Percentiles rank a stretch among this genome's conserved stretches.
Evolutionary conservation across 2,888 invertebrate genomes (phyloP).

Genomic region (Phymatocera aterrima): DNA sequence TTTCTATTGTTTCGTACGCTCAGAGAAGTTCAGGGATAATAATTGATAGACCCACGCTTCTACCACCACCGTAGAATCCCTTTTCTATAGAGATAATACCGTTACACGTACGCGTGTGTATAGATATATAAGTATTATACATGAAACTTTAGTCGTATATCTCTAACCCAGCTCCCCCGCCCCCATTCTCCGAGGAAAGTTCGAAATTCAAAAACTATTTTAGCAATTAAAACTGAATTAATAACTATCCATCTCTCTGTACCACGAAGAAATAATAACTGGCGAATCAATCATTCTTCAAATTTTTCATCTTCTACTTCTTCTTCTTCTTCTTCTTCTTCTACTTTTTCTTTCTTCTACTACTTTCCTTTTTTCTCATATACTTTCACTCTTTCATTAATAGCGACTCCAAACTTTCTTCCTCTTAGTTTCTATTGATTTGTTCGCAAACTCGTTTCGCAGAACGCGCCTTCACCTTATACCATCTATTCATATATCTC

Average conservation of each 20-base stretch:
- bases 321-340: neutral
- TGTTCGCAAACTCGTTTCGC: conserved; percentile 19
- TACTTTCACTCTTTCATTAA: conserved; percentile 28
- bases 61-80: neutral
- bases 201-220: neutral
- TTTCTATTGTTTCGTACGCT: conserved; percentile 36
- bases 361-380: neutral
- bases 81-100: conserved; percentile 7
- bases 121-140: conserved; percentile 2
- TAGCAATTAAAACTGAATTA: neutral
- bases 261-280: neutral
- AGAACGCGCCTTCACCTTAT: neutral
- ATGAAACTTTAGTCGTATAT: conserved; percentile 12
- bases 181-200: neutral
- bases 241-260: neutral
- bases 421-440: conserved; percentile 27
- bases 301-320: neutral
- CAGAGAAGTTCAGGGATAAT: conserved; percentile 32
- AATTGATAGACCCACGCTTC: conserved; percentile 38
- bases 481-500: neutral
- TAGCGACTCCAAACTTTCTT: neutral
- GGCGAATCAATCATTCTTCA: neutral
- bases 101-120: too few relatives aligned
- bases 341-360: neutral
- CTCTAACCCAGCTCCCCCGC: neutral